Evolutionary conservation across 2,113 vertebrate genomes (phyloP), one percentile per base, ranked within the genome.

Genomic region (Apteryx owenii): DNA sequence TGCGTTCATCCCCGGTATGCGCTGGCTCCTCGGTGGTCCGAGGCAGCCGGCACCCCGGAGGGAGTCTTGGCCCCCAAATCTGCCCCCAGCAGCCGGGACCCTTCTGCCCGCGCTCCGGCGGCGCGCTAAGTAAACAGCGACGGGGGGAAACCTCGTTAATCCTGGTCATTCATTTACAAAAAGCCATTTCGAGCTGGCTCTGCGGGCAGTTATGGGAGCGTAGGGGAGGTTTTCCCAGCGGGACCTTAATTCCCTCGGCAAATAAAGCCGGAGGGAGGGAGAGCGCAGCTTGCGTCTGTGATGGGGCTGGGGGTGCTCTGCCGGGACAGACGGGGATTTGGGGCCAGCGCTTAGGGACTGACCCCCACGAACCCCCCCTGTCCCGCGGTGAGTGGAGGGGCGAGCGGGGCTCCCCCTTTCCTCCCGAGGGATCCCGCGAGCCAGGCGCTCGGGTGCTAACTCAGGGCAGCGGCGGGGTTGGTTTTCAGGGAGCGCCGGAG

Each of bases 161-260:
- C 95, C 85, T 83, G 68, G 51, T 36, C 76, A 68, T 93, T 93
- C 85, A 78, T 83, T 96, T 96, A 90, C 91, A 88, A 90, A 93
- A 94, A 93, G 91, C 54, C 72, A 60, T 95, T 94, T 93, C 68
- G 25, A 88, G 46, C 79, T 73, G 48, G 69, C 89, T 90, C 62
- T 54, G 79, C 81, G 51, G 79, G 91, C 93, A 86, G 81, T 82
- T 95, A 94, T 71, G 91, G 51, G 85, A 83, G 94, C 31, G 85
- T 64, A 50, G 50, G 85, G 76, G 71, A 93, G 93, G 89, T 58
- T 95, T 97, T 96, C 89, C 50, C 95, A 95, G 94, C 93, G 80
- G 85, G 95, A 68, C 64, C 60, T 83, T 97, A 96, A 96, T 96
- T 96, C 93, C 72, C 76, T 95, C 76, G 0, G 2, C 93, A 97